A percentile compares a stretch with the other conserved stretches of the same genome.
These are phyloP conservation scores for Rynchops niger DNA, from an alignment of 2,113 vertebrate species.

Conservation along the genomic window DNA sequence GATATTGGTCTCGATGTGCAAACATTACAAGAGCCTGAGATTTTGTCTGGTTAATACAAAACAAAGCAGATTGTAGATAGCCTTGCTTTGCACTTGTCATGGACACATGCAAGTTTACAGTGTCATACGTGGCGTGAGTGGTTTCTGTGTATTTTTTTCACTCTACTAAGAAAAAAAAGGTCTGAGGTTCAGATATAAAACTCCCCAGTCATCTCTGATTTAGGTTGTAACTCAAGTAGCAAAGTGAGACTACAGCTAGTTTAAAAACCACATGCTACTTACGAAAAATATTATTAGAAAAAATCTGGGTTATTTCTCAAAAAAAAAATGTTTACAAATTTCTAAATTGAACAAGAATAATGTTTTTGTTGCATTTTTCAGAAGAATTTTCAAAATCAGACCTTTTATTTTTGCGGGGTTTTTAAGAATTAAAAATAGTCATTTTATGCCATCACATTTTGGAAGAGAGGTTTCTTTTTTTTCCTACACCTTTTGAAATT, in stretches of 20 bases:
- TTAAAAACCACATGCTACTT: background rate
- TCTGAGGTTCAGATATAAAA: background rate
- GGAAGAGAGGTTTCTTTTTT: background rate
- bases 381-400: background rate
- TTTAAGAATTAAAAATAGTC: background rate
- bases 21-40: background rate
- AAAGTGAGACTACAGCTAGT: background rate
- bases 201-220: background rate
- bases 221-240: background rate
- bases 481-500: background rate
- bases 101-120: background rate
- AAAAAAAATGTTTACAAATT: background rate
- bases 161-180: background rate
- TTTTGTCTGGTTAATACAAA: background rate
- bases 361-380: background rate
- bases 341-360: background rate
- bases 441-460: background rate
- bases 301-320: fast-evolving
- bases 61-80: background rate
- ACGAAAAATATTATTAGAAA: background rate
- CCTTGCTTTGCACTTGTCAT: background rate
- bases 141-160: background rate
- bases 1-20: background rate
- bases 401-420: background rate
- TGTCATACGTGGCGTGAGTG: fast-evolving